Evolutionary conservation across 1,140 invertebrate genomes (phyloP).

Genomic region (Globodera ellingtonae): DNA sequence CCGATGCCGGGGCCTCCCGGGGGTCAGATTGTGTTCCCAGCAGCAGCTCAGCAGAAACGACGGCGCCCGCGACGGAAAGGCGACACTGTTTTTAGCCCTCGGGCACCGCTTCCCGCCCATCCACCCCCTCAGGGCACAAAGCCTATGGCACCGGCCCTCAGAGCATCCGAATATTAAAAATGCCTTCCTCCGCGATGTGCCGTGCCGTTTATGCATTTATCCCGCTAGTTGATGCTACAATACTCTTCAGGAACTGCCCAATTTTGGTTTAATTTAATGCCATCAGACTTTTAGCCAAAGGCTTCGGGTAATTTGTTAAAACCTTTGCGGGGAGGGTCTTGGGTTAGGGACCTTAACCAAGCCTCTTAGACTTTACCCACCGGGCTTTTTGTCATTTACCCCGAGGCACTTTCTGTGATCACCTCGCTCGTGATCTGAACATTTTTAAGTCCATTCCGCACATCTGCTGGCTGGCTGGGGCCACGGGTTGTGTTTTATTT

Average conservation of each 20-base stretch:
- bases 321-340: too few relatives aligned
- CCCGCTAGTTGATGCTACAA: too few relatives aligned
- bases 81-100: not conserved
- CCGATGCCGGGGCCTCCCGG: too few relatives aligned
- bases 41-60: not conserved
- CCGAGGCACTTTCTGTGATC: too few relatives aligned
- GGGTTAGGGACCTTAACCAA: too few relatives aligned
- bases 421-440: too few relatives aligned
- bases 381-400: too few relatives aligned
- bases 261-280: too few relatives aligned
- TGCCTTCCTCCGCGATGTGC: not conserved
- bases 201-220: not conserved
- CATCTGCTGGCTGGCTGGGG: not conserved
- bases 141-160: not conserved
- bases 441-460: not conserved
- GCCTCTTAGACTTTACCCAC: too few relatives aligned
- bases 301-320: too few relatives aligned
- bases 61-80: not conserved
- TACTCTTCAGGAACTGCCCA: too few relatives aligned
- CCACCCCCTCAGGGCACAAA: not conserved
- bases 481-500: conserved; percentile 7
- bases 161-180: not conserved
- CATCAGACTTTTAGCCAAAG: too few relatives aligned
- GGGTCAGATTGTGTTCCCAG: not conserved
- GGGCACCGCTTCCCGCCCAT: not conserved